Evolutionary conservation across 1,140 invertebrate species (phyloP).

Genomic region (Macrostomum lignano): DNA sequence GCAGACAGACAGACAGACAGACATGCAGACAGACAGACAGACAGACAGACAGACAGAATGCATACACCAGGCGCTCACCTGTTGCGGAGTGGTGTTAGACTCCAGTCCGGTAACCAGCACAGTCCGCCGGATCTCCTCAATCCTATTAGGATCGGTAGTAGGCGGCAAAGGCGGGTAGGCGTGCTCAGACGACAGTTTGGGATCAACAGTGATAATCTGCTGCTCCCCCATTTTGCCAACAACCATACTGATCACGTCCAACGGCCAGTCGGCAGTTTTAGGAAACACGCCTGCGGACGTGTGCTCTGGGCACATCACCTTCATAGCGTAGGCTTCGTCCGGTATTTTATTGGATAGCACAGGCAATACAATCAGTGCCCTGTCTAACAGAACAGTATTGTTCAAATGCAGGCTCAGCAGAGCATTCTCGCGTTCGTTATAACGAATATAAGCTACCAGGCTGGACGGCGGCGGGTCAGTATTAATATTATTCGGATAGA

Average conservation of each 20-base stretch:
- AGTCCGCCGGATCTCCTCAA: slow-evolving; percentile 80
- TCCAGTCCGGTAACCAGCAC: slow-evolving; percentile 49
- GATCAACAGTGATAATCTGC: slow-evolving; percentile 63
- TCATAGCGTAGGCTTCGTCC: slow-evolving; percentile 4
- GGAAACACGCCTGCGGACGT: slow-evolving; percentile 2
- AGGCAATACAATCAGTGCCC: slow-evolving; percentile 74
- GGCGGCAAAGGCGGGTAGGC: slow-evolving; percentile 72
- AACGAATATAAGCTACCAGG: too few species aligned
- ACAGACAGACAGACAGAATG: too few species aligned
- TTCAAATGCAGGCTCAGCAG: slow-evolving; percentile 94
- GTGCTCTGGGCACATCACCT: not conserved
- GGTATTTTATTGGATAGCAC: slow-evolving; percentile 24
- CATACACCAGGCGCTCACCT: slow-evolving; percentile 2
- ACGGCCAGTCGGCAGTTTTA: slow-evolving; percentile 1
- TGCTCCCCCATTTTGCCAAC: slow-evolving; percentile 22
- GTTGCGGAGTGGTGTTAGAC: slow-evolving; percentile 28
- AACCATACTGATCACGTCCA: slow-evolving; percentile 6
- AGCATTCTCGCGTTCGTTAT: too few species aligned
- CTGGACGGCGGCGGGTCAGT: too few species aligned
- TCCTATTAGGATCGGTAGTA: slow-evolving; percentile 53
- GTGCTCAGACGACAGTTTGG: slow-evolving; percentile 32
- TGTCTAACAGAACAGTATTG: slow-evolving; percentile 91
- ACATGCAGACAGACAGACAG: too few species aligned
- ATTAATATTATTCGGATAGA: too few species aligned
- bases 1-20: too few species aligned